Evolutionary conservation across 2,797 vertebrate species (phyloP).

Genomic region (Rachycentron canadum): DNA sequence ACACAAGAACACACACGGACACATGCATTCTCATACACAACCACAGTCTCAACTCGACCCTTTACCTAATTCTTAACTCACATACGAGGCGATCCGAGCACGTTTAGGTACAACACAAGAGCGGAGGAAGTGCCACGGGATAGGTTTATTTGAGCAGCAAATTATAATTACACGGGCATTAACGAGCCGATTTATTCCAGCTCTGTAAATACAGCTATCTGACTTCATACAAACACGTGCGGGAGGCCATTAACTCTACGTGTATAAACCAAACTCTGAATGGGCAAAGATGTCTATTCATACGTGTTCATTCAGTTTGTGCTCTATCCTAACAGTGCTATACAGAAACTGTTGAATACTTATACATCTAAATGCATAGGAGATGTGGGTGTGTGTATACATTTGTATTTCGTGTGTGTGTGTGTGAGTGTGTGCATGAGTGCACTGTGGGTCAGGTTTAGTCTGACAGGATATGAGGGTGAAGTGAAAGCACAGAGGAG

Average conservation of each 20-base stretch:
- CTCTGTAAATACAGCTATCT: conserved; percentile 69
- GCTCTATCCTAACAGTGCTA: conserved; percentile 22
- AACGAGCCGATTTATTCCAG: conserved; percentile 62
- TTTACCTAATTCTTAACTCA: conserved; percentile 57
- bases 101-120: conserved; percentile 48
- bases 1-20: conserved; percentile 19
- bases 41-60: conserved; percentile 44
- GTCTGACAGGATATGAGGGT: conserved; percentile 77
- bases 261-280: conserved; percentile 55
- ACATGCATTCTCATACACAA: conserved; percentile 21
- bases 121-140: conserved; percentile 69
- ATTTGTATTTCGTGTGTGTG: too few relatives aligned
- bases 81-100: conserved; percentile 22
- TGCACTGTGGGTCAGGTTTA: conserved; percentile 58
- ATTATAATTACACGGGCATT: conserved; percentile 75
- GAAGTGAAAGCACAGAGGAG: conserved; percentile 71
- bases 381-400: conserved; percentile 20
- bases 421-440: conserved; percentile 20
- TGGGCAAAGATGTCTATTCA: conserved; percentile 56
- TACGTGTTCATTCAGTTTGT: conserved; percentile 42
- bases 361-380: conserved; percentile 15
- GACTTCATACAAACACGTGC: conserved; percentile 59
- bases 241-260: conserved; percentile 34
- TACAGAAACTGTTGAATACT: conserved; percentile 26
- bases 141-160: conserved; percentile 82